Percentiles rank a stretch among this genome's conserved stretches.
These are phyloP conservation scores for Epinephelus malabaricus DNA, from an alignment of 2,797 vertebrate genomes.

Conservation along the genomic window DNA sequence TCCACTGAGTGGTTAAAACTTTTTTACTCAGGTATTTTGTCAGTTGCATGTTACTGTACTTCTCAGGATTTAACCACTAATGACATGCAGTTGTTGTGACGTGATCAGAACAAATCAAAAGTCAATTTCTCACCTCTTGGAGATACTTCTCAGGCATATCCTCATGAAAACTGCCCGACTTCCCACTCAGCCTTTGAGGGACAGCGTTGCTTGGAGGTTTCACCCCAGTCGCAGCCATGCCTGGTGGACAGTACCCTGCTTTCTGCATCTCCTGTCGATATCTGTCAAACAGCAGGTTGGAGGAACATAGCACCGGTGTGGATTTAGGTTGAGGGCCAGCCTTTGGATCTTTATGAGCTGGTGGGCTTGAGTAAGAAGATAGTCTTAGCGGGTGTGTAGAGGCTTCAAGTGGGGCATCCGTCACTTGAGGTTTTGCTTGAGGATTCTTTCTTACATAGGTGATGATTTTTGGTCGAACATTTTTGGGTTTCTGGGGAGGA, in stretches of 20 bases:
- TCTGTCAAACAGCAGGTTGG: slow-evolving; percentile 89
- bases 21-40: neutral
- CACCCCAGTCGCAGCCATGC: slow-evolving; percentile 85
- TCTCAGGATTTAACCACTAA: neutral
- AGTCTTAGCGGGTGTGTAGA: slow-evolving; percentile 80
- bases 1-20: neutral
- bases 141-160: slow-evolving; percentile 85
- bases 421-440: slow-evolving; percentile 83
- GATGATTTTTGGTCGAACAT: slow-evolving; percentile 96
- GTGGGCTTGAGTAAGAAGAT: slow-evolving; percentile 78
- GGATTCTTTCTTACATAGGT: slow-evolving; percentile 94
- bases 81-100: neutral
- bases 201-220: slow-evolving; percentile 84
- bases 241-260: slow-evolving; percentile 85
- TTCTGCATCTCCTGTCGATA: slow-evolving; percentile 93
- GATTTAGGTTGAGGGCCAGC: slow-evolving; percentile 80
- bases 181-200: slow-evolving; percentile 85
- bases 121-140: slow-evolving; percentile 77
- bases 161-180: slow-evolving; percentile 88
- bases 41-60: neutral
- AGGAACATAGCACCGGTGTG: slow-evolving; percentile 72
- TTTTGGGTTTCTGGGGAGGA: slow-evolving; percentile 90
- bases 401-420: slow-evolving; percentile 75
- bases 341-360: slow-evolving; percentile 71
- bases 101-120: neutral